Evolutionary conservation across 1,140 invertebrate genomes (phyloP).

Genomic region (Drosophila simulans): DNA sequence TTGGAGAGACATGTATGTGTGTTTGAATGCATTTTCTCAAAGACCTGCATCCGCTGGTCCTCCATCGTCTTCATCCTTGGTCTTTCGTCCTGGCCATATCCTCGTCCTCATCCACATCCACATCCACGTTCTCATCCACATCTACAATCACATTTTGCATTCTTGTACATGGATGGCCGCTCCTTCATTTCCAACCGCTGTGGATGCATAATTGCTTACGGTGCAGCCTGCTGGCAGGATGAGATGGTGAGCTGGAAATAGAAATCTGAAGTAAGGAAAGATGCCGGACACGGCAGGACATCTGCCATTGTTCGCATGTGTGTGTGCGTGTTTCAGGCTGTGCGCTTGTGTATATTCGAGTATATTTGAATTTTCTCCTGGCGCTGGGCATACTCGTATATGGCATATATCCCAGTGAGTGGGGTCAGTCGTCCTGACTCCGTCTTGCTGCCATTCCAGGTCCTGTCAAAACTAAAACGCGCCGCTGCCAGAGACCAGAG

Average conservation of each 20-base stretch:
- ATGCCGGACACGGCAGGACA: constrained; percentile 65
- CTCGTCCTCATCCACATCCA: constrained; percentile 13
- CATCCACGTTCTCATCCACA: constrained; percentile 24
- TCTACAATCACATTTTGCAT: constrained; percentile 25
- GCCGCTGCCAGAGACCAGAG: constrained; percentile 57
- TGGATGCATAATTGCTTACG: constrained; percentile 64
- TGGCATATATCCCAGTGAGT: constrained; percentile 35
- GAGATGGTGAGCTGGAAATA: constrained; percentile 37
- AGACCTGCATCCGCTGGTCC: constrained; percentile 35
- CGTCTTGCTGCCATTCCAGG: constrained; percentile 60
- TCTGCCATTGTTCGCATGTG: constrained; percentile 46
- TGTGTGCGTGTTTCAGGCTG: constrained; percentile 3
- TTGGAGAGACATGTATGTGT: constrained; percentile 9
- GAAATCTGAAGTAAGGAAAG: constrained; percentile 60
- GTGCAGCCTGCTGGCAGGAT: constrained; percentile 25
- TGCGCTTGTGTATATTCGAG: constrained; percentile 29
- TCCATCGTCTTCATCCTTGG: background rate
- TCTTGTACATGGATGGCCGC: constrained; percentile 38
- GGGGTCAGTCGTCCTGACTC: constrained; percentile 34
- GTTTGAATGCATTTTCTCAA: constrained; percentile 35
- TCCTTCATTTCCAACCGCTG: constrained; percentile 49
- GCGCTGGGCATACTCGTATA: constrained; percentile 15
- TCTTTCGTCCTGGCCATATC: constrained; percentile 1
- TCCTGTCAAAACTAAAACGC: constrained; percentile 80
- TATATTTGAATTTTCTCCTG: constrained; percentile 61